A percentile compares a stretch with the other conserved stretches of the same genome.
Conservation (phyloP, 2,797 vertebrate species). For the Botia almorhae region DNA sequence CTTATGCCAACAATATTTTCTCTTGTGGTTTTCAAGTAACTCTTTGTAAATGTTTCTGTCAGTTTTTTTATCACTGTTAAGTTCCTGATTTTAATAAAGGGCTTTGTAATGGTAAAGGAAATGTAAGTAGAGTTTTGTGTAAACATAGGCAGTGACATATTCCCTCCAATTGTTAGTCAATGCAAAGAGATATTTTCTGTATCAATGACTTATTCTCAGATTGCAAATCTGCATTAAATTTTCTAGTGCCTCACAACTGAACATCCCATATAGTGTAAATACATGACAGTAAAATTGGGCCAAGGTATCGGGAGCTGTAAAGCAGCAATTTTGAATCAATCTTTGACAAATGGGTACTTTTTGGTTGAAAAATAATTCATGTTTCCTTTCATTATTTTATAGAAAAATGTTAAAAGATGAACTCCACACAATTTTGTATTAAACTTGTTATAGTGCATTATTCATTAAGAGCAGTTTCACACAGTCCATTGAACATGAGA, state of each 20-base stretch:
- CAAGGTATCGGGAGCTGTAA: not conserved
- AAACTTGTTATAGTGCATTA: conserved; percentile 45
- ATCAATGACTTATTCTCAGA: too few species aligned
- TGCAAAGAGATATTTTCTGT: too few species aligned
- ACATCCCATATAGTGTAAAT: not conserved
- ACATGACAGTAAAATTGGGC: not conserved
- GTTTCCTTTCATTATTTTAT: not conserved
- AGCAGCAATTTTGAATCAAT: not conserved
- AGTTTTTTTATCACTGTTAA: conserved; percentile 26
- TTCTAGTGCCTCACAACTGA: too few species aligned
- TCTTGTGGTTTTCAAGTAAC: not conserved
- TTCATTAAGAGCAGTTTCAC: conserved; percentile 31
- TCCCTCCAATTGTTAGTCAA: too few species aligned
- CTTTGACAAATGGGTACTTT: too few species aligned
- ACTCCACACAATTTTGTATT: conserved; percentile 37
- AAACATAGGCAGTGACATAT: too few species aligned
- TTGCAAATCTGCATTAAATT: too few species aligned
- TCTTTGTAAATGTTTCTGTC: conserved; percentile 32
- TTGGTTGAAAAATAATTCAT: too few species aligned
- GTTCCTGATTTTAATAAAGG: conserved; percentile 40
- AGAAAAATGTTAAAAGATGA: too few species aligned
- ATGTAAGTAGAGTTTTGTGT: too few species aligned
- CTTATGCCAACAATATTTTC: conserved; percentile 9
- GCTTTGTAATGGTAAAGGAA: conserved; percentile 33
- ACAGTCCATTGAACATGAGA: conserved; percentile 1